Evolutionary conservation across 2,113 vertebrate species (phyloP).

Genomic region (Pseudorectes ferrugineus): DNA sequence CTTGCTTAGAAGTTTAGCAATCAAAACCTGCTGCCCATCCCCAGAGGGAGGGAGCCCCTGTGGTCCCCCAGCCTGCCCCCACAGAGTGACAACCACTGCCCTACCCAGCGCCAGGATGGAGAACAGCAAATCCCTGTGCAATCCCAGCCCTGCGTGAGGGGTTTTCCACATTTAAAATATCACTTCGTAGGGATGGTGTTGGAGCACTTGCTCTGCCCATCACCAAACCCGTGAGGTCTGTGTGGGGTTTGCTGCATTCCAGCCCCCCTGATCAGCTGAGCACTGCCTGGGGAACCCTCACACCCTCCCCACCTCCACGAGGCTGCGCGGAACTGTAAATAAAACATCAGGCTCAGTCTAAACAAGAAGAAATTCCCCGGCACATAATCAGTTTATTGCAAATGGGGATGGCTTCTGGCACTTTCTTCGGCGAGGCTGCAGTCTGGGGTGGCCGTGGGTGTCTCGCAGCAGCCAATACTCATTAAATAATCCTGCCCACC

Average conservation of each 20-base stretch:
- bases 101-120: fast-evolving
- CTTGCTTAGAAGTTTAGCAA: neutral
- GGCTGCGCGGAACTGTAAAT: neutral
- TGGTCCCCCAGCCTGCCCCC: neutral
- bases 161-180: neutral
- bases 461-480: neutral
- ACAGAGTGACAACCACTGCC: fast-evolving
- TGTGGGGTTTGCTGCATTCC: fast-evolving
- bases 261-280: neutral
- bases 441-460: neutral
- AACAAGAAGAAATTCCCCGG: neutral
- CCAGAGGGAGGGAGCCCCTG: neutral
- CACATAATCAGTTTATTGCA: neutral
- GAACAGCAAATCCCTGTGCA: neutral
- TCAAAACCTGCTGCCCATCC: no score
- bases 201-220: neutral
- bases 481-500: slow-evolving; percentile 44
- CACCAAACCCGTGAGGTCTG: neutral
- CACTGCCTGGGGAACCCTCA: fast-evolving
- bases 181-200: fast-evolving
- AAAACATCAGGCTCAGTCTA: neutral
- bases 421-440: neutral
- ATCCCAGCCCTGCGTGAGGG: fast-evolving
- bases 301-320: neutral
- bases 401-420: slow-evolving; percentile 9